Evolutionary conservation across 2,113 vertebrate genomes (phyloP).

Genomic region (Xenopus tropicalis): DNA sequence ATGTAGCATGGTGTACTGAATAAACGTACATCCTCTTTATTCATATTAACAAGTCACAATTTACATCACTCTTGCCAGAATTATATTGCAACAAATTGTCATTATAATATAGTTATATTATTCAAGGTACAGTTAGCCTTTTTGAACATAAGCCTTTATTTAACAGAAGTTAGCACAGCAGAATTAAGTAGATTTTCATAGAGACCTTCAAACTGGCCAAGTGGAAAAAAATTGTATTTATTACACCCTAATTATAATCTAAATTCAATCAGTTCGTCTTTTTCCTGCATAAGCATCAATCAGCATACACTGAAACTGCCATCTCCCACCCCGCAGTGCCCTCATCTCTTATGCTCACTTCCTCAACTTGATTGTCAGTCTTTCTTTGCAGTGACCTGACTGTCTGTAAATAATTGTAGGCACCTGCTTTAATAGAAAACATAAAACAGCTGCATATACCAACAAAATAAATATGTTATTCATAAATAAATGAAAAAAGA

Average conservation of each 20-base stretch:
- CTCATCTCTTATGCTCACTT: slow-evolving; percentile 34
- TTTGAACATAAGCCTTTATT: too few species aligned
- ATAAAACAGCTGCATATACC: slow-evolving; percentile 37
- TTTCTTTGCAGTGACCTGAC: slow-evolving; percentile 38
- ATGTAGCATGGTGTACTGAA: too few species aligned
- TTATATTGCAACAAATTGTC: too few species aligned
- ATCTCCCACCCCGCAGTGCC: slow-evolving; percentile 24
- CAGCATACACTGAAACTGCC: slow-evolving; percentile 13
- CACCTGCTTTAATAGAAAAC: slow-evolving; percentile 40
- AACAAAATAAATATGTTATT: slow-evolving; percentile 33
- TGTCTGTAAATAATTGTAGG: slow-evolving; percentile 29
- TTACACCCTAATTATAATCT: slow-evolving; percentile 34
- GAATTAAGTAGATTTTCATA: not conserved
- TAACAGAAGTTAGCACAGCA: too few species aligned
- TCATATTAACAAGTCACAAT: too few species aligned
- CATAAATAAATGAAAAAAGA: slow-evolving; percentile 42
- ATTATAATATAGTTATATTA: too few species aligned
- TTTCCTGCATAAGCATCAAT: slow-evolving; percentile 24
- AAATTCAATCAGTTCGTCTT: slow-evolving; percentile 32
- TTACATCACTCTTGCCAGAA: too few species aligned
- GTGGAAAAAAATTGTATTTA: slow-evolving; percentile 22
- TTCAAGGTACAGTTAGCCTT: too few species aligned
- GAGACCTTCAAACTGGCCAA: not conserved
- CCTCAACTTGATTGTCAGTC: slow-evolving; percentile 40
- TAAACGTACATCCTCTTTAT: too few species aligned